phyloP scores from a whole-genome alignment of 2,888 invertebrate genomes.

The Slavum lentiscoides region DNA sequence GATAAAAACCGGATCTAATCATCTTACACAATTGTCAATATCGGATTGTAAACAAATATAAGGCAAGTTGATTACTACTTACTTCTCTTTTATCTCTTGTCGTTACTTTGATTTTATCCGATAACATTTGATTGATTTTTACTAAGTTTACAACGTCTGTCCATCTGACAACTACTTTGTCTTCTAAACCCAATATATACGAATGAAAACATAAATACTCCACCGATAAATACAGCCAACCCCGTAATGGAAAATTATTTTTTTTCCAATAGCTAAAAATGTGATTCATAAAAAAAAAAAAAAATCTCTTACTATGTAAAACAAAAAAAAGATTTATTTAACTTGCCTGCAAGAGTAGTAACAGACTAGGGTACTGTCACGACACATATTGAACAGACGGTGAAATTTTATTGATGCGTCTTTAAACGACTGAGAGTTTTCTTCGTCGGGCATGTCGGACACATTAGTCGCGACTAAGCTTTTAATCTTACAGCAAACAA shows the following conservation, averaged over 20 bases:
- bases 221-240: conserved; percentile 82
- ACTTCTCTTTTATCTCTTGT: conserved; percentile 75
- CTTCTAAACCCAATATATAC: conserved; percentile 88
- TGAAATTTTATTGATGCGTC: conserved; percentile 78
- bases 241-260: conserved; percentile 64
- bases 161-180: conserved; percentile 86
- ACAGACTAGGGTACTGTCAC: conserved; percentile 93
- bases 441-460: conserved; percentile 45
- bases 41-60: neutral
- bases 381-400: conserved; percentile 85
- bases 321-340: conserved; percentile 38
- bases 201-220: conserved; percentile 96
- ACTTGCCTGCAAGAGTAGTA: conserved; percentile 87
- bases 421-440: conserved; percentile 54
- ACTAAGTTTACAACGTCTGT: conserved; percentile 82
- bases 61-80: conserved; percentile 52
- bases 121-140: conserved; percentile 77
- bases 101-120: conserved; percentile 83
- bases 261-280: conserved; percentile 84
- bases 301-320: neutral
- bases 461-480: conserved; percentile 81
- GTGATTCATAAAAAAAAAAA: conserved; percentile 45
- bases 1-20: neutral
- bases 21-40: neutral
- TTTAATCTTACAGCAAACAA: conserved; percentile 94